phyloP scores from a whole-genome alignment of 2,888 invertebrate genomes.

The Cantharis flavilabris region DNA sequence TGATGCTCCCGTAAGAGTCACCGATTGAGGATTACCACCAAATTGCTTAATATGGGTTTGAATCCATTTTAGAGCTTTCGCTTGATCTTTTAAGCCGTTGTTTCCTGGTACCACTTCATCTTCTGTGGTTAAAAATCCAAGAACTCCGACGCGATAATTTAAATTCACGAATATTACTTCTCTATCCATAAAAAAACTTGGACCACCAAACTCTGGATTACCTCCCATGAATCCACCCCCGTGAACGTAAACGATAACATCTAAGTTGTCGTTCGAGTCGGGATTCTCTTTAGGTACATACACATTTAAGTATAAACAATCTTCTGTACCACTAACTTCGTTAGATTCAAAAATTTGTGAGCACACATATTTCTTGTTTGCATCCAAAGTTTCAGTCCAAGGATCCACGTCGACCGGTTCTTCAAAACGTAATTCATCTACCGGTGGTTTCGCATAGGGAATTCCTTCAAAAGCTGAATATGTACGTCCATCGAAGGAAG shows the following conservation, averaged over 20 bases:
- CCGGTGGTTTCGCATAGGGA: slow-evolving; percentile 12
- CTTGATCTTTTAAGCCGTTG: slow-evolving; percentile 72
- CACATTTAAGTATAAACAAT: slow-evolving; percentile 65
- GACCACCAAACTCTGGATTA: slow-evolving; percentile 54
- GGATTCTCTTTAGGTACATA: slow-evolving; percentile 57
- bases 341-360: not conserved
- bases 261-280: slow-evolving; percentile 50
- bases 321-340: slow-evolving; percentile 59
- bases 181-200: slow-evolving; percentile 60
- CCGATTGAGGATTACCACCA: slow-evolving; percentile 68
- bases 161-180: slow-evolving; percentile 67
- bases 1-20: slow-evolving; percentile 68
- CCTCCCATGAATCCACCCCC: slow-evolving; percentile 67
- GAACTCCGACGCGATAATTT: slow-evolving; percentile 67
- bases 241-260: slow-evolving; percentile 65
- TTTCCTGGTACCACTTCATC: slow-evolving; percentile 69
- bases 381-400: not conserved
- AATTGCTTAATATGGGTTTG: slow-evolving; percentile 67
- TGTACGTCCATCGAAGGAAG: not conserved
- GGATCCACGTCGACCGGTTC: slow-evolving; percentile 1
- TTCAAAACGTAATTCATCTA: slow-evolving; percentile 7
- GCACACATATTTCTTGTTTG: not conserved
- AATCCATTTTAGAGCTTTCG: slow-evolving; percentile 68
- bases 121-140: slow-evolving; percentile 73
- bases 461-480: slow-evolving; percentile 10